Percentiles rank a stretch among this genome's conserved stretches.
These are phyloP conservation scores for Argyresthia goedartella DNA, from an alignment of 2,888 invertebrate genomes.

Conservation along the genomic window DNA sequence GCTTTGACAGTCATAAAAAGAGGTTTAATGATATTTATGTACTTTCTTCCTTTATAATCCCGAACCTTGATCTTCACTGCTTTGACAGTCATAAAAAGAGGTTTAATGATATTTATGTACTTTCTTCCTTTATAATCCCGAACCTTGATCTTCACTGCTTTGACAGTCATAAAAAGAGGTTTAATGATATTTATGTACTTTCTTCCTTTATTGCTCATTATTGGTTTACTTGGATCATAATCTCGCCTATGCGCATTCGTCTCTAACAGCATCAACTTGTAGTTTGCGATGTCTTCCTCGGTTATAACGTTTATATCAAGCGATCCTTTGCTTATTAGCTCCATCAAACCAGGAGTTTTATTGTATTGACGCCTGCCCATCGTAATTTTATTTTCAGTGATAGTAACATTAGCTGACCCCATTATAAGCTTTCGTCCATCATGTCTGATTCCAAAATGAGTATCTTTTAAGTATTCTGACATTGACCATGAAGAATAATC, in stretches of 20 bases:
- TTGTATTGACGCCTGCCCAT: background rate
- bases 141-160: background rate
- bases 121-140: background rate
- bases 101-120: background rate
- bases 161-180: background rate
- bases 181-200: background rate
- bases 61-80: background rate
- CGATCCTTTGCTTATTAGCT: background rate
- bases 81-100: background rate
- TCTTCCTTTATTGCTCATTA: background rate
- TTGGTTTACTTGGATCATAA: no score
- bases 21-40: background rate
- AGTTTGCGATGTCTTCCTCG: background rate
- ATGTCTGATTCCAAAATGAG: background rate
- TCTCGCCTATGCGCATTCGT: no score
- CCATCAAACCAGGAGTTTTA: conserved; percentile 1
- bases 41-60: background rate
- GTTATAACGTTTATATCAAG: background rate
- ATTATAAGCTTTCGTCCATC: background rate
- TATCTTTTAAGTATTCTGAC: background rate
- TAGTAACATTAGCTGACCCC: background rate
- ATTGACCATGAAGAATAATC: no score
- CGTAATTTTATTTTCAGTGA: no score
- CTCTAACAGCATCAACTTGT: background rate
- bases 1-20: background rate